Percentiles rank a stretch among this genome's conserved stretches.
phyloP scores from a whole-genome alignment of 2,888 invertebrate genomes.

The Ptychoptera albimana region DNA sequence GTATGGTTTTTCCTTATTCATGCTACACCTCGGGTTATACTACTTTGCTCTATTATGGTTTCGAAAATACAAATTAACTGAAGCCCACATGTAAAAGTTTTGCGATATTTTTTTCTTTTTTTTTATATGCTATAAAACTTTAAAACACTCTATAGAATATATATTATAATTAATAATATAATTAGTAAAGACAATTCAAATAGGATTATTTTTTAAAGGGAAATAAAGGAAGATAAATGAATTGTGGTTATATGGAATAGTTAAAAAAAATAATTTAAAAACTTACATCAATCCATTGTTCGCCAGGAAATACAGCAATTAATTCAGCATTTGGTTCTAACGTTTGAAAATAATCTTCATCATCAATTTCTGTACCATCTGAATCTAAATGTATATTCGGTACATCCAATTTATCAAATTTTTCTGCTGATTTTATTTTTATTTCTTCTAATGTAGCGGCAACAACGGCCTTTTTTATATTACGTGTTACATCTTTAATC shows the following conservation, averaged over 20 bases:
- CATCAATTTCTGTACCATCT: constrained; percentile 90
- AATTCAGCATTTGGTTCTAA: constrained; percentile 74
- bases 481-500: constrained; percentile 51
- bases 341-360: constrained; percentile 87
- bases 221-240: no score
- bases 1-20: no score
- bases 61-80: not conserved
- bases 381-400: constrained; percentile 75
- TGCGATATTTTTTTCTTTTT: not conserved
- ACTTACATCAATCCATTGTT: constrained; percentile 50
- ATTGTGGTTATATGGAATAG: no score
- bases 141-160: not conserved
- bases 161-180: not conserved
- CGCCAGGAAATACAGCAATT: constrained; percentile 61
- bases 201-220: no score
- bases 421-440: constrained; percentile 56
- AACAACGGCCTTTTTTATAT: constrained; percentile 68
- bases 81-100: not conserved
- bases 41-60: no score
- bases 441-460: constrained; percentile 65
- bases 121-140: not conserved
- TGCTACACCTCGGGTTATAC: no score
- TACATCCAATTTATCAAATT: constrained; percentile 45
- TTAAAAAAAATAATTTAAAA: not conserved
- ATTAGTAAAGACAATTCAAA: not conserved